phyloP scores from a whole-genome alignment of 2,113 vertebrate species.

The Microtus montanus region DNA sequence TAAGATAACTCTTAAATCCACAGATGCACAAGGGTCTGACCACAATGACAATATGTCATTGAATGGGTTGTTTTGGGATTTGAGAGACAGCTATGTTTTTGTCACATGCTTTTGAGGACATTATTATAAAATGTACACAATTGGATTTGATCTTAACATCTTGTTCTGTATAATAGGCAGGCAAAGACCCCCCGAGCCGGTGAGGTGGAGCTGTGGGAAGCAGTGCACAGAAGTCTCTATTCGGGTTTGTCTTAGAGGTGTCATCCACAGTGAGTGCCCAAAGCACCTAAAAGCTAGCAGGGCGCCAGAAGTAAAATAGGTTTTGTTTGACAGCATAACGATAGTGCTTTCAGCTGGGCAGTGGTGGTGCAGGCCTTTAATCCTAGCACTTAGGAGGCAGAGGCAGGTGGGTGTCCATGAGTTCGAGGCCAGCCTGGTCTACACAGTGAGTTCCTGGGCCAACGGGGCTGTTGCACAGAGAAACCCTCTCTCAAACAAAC shows the following conservation, averaged over 20 bases:
- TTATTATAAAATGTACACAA: not conserved
- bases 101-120: not conserved
- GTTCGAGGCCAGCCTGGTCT: too few species aligned
- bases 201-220: not conserved
- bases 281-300: not conserved
- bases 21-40: not conserved
- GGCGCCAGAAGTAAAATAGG: not conserved
- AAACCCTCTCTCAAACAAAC: too few species aligned
- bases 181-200: not conserved
- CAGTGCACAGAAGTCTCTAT: not conserved
- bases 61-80: not conserved
- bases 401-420: too few species aligned
- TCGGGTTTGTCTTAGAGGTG: not conserved
- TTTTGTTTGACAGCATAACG: slow-evolving; percentile 5
- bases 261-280: not conserved
- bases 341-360: too few species aligned
- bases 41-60: not conserved
- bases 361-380: too few species aligned
- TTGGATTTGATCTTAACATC: not conserved
- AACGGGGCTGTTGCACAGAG: too few species aligned
- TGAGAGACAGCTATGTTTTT: not conserved
- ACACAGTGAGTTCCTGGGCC: too few species aligned
- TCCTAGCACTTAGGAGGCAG: too few species aligned
- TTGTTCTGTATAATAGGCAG: not conserved
- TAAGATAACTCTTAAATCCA: not conserved